Evolutionary conservation across 2,888 invertebrate genomes (phyloP), one percentile per base, ranked within the genome.

Genomic region (Colostygia pectinataria): DNA sequence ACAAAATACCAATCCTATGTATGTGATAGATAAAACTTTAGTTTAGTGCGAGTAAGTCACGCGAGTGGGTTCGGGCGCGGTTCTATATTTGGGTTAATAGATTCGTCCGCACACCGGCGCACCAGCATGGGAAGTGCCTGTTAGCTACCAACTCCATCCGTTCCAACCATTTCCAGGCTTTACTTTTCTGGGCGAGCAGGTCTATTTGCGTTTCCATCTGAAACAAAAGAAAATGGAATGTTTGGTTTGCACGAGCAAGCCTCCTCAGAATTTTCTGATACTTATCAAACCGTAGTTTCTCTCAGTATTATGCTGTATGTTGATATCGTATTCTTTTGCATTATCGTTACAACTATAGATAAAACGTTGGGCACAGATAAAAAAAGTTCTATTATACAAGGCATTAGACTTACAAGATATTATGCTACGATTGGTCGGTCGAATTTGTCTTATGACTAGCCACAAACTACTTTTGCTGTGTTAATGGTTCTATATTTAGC

Each of bases 21-120:
- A 20, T 20, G 7, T 44, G 50, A 51, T 51, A 52, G 52, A 56
- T 63, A 44, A 43, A 48, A 27, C 34, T 60, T 7, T 44, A 37
- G 32, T 48, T 42, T 31, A 13, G 62, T 66, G 66, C 71, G 69
- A 70, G 63, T 66, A 67, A 63, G 70, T 68, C 75, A 74, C 74
- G 82, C 76, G 71, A 78, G 74, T 66, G 54, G 59, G 68, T 71
- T 74, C 80, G 83, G 87, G 86, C 78, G 87, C 73, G 88, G 87
- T 83, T 78, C 83, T 89, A 85, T 86, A 89, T 90, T 87, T 89
- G 87, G 90, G 90, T 89, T 88, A 90, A 89, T 90, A 80, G 89
- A 84, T 86, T 85, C 88, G 87, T 89, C 90, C 90, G 87, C 80
- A 73, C 77, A 67, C 73, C 69, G 80, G 69, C 67, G 72, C 67